These are phyloP conservation scores for Saguinus imperator DNA, from an alignment of 2,113 vertebrate genomes.

Conservation along the genomic window DNA sequence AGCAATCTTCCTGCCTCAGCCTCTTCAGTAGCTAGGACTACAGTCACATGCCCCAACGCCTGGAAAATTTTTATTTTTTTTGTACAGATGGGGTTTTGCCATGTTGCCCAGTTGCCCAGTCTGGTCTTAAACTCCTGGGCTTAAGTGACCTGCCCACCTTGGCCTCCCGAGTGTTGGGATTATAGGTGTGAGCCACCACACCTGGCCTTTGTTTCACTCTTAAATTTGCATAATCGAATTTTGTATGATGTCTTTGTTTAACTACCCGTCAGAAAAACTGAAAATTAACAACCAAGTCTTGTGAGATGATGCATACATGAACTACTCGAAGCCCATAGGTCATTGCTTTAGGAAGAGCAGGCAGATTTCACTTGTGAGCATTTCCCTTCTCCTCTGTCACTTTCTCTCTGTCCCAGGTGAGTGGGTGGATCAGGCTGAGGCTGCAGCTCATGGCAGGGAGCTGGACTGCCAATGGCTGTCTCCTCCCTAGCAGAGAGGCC, in stretches of 20 bases:
- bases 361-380: background rate
- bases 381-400: background rate
- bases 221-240: background rate
- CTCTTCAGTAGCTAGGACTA: no score
- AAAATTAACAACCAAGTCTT: background rate
- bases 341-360: background rate
- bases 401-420: background rate
- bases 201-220: background rate
- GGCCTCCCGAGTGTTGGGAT: no score
- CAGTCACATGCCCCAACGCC: no score
- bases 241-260: background rate
- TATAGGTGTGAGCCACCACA: no score
- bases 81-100: no score
- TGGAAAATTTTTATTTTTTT: no score
- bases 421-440: background rate
- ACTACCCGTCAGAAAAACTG: background rate
- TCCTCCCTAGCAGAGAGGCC: background rate
- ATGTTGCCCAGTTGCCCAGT: no score
- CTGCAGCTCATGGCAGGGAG: background rate
- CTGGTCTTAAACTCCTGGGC: no score
- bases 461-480: accelerated
- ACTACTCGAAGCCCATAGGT: no score
- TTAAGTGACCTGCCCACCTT: no score
- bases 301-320: accelerated
- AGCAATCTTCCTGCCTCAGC: no score